Evolutionary conservation across 1,140 invertebrate species (phyloP), one percentile per base, ranked within the genome.

Genomic region (Drosophila bocqueti): DNA sequence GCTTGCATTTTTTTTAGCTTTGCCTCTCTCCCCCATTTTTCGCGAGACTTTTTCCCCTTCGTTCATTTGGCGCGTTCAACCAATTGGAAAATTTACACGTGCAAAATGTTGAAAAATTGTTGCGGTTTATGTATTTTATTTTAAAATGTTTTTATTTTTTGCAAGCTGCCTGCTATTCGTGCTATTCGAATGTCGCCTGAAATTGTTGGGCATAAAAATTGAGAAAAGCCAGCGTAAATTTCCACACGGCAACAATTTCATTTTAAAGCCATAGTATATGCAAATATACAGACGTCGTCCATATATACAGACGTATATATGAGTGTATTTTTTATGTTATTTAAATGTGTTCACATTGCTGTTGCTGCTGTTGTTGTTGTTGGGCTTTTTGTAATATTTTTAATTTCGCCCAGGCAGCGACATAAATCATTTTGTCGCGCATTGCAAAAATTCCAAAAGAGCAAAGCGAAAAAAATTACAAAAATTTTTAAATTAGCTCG

Each of bases 31-130:
- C 16, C 16, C 31, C 29, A 40, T 40, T 47, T 65, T 66, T 29
- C 24, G 63, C 72, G 21, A 57, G 54, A 47, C 36, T 76, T 58
- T 65, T 29, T 52, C 58, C 67, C 69, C 49, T 43, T 26, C 57
- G 55, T 74, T 71, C 76, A 83, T 89, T 84, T 86, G 63, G 72
- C 60, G 75, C 81, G 89, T 58, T 84, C 87, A 91, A 84, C 87
- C 89, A 91, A 91, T 91, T 91, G 89, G 89, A 91, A 91, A 91
- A 91, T 91, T 91, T 91, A 91, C 89, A 91, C 89, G 89, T 91
- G 89, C 83, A 87, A 91, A 91, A 91, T 91, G 87, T 91, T 87
- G 89, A 91, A 91, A 91, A 91, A 91, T 91, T 91, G 89, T 91
- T 91, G 89, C 89, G 89, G 89, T 91, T 91, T 91, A 84, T 79